Evolutionary conservation across 2,797 vertebrate genomes (phyloP).

Genomic region (Avahi laniger): DNA sequence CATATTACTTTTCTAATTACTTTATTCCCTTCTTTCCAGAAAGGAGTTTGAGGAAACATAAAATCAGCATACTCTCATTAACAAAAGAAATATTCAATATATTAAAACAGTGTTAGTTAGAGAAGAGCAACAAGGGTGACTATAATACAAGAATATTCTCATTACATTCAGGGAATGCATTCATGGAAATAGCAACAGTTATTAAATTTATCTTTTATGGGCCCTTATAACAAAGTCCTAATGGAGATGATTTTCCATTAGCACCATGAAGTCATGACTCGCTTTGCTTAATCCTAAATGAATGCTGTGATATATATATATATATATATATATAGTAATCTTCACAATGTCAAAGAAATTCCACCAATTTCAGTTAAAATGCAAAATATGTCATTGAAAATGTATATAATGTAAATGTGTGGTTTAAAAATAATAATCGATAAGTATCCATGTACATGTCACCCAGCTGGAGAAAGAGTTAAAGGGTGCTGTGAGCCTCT

Average conservation of each 20-base stretch:
- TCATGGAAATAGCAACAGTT: not conserved
- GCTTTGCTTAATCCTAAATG: not conserved
- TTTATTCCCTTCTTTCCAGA: not conserved
- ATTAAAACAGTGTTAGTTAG: not conserved
- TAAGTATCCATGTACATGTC: not conserved
- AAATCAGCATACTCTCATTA: not conserved
- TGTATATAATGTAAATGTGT: not conserved
- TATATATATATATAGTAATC: not conserved
- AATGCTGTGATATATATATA: not conserved
- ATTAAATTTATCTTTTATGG: not conserved
- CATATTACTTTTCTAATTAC: not conserved
- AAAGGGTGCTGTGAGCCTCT: not conserved
- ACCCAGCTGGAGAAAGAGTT: not conserved
- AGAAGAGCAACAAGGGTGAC: not conserved
- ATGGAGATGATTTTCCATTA: not conserved
- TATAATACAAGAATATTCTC: not conserved
- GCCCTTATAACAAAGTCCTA: not conserved
- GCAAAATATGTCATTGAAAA: not conserved
- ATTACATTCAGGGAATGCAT: not conserved
- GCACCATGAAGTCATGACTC: not conserved
- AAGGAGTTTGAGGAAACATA: not conserved
- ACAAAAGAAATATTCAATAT: not conserved
- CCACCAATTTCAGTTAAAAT: not conserved
- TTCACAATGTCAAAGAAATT: not conserved
- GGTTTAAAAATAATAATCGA: not conserved